These are phyloP conservation scores for Tachina grossa DNA, from an alignment of 2,888 invertebrate species.

Conservation along the genomic window DNA sequence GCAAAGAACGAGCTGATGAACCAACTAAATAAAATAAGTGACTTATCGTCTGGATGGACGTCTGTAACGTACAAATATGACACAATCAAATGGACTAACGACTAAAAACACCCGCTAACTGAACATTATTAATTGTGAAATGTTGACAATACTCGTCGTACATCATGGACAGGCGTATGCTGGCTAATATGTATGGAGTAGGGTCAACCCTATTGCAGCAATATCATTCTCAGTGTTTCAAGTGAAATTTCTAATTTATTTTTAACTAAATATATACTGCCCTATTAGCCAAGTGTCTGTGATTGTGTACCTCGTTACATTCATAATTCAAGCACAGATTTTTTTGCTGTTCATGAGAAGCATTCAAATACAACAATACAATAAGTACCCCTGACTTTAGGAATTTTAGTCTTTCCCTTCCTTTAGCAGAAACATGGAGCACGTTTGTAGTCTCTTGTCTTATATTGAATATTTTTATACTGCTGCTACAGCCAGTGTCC, in stretches of 20 bases:
- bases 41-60: conserved; percentile 69
- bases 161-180: conserved; percentile 45
- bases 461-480: conserved; percentile 20
- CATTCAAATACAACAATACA: conserved; percentile 57
- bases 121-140: conserved; percentile 72
- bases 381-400: conserved; percentile 22
- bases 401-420: background rate
- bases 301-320: conserved; percentile 32
- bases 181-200: conserved; percentile 2
- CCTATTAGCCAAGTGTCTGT: conserved; percentile 28
- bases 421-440: conserved; percentile 11
- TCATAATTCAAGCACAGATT: conserved; percentile 69
- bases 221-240: background rate
- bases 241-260: background rate
- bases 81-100: conserved; percentile 71
- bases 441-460: conserved; percentile 38
- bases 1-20: conserved; percentile 2
- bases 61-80: conserved; percentile 70
- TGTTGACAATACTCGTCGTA: conserved; percentile 65
- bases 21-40: conserved; percentile 69
- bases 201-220: background rate
- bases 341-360: conserved; percentile 57
- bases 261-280: background rate
- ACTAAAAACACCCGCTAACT: conserved; percentile 71
- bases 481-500: conserved; percentile 38